A percentile compares a stretch with the other conserved stretches of the same genome.
Evolutionary conservation across 1,140 invertebrate genomes (phyloP).

Genomic region (Chironomus striatipennis): DNA sequence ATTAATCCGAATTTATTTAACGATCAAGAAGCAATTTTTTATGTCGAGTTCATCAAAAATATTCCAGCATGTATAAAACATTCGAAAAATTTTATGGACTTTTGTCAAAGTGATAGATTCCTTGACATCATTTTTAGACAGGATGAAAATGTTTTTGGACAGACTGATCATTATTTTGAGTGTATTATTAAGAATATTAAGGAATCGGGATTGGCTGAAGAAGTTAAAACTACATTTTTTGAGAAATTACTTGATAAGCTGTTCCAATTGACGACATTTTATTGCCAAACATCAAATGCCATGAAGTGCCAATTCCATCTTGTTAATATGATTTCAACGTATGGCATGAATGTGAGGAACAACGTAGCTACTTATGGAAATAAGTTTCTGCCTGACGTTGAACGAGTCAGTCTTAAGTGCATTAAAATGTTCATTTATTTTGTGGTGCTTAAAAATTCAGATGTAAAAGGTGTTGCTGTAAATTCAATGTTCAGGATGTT

Average conservation of each 20-base stretch:
- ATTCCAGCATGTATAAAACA: neutral
- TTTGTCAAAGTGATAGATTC: neutral
- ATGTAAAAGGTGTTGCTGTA: constrained; percentile 49
- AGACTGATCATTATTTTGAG: neutral
- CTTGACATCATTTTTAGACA: neutral
- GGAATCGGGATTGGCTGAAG: neutral
- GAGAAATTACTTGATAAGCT: neutral
- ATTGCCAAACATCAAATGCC: neutral
- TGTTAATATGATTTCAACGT: neutral
- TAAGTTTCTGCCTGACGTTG: neutral
- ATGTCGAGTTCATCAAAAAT: neutral
- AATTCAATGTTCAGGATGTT: constrained; percentile 52
- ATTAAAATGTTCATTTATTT: constrained; percentile 54
- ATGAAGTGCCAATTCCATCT: neutral
- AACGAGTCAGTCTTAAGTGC: constrained; percentile 26
- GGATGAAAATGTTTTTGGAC: neutral
- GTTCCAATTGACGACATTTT: neutral
- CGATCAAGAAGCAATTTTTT: neutral
- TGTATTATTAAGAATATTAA: neutral
- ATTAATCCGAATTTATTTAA: neutral
- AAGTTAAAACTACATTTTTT: neutral
- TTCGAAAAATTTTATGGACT: neutral
- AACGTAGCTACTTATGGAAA: neutral
- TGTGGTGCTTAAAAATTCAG: constrained; percentile 53
- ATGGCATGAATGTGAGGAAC: neutral